These are phyloP conservation scores for Argopecten irradians DNA, from an alignment of 1,140 invertebrate species.

Conservation along the genomic window DNA sequence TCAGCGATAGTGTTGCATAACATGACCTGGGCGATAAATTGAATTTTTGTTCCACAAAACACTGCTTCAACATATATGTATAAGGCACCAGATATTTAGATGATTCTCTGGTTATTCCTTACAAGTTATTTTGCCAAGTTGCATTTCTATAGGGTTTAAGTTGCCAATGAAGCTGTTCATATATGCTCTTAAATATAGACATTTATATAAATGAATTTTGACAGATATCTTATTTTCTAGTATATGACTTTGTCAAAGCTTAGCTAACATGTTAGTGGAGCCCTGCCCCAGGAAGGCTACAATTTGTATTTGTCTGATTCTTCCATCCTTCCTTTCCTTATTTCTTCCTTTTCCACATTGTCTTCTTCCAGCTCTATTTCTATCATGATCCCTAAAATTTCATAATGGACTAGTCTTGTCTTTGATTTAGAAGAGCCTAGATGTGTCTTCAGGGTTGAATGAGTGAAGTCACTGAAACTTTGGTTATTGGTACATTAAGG, in stretches of 20 bases:
- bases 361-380: no score
- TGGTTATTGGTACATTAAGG: no score
- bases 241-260: neutral
- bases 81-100: neutral
- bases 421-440: no score
- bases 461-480: no score
- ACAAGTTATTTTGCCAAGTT: neutral
- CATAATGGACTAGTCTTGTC: no score
- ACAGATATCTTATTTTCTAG: neutral
- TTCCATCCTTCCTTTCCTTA: no score
- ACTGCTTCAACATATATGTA: neutral
- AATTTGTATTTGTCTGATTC: no score
- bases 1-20: neutral
- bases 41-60: neutral
- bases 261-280: no score
- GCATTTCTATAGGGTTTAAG: neutral
- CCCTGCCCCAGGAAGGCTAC: no score
- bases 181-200: neutral
- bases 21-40: neutral
- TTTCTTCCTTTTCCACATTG: no score
- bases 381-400: no score
- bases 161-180: neutral
- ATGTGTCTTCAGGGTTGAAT: no score
- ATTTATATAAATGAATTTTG: neutral
- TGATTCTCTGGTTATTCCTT: neutral